Percentiles rank a stretch among this genome's conserved stretches.
These are phyloP conservation scores for Diadegma fenestrale DNA, from an alignment of 2,888 invertebrate species.

Conservation along the genomic window DNA sequence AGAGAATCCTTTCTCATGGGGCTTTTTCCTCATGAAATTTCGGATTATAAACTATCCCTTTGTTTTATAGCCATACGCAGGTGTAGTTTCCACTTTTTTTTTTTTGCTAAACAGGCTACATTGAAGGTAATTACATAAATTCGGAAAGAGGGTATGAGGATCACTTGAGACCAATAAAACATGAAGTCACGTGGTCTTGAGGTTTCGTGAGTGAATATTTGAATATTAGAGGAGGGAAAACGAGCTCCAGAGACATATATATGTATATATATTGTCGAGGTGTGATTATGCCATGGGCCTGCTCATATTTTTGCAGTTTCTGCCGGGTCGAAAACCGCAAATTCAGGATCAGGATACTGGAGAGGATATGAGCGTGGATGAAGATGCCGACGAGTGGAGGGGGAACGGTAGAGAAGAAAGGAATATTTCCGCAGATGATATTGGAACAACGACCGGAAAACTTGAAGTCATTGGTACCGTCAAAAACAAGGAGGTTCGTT, in stretches of 20 bases:
- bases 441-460: constrained; percentile 62
- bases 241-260: constrained; percentile 36
- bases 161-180: not conserved
- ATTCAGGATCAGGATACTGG: constrained; percentile 56
- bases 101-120: not conserved
- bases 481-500: constrained; percentile 72
- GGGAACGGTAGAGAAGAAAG: constrained; percentile 66
- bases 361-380: constrained; percentile 58
- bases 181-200: constrained; percentile 20
- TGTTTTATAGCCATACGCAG: not conserved
- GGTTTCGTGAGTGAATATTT: not conserved
- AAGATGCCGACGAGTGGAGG: constrained; percentile 68
- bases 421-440: constrained; percentile 25
- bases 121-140: constrained; percentile 9
- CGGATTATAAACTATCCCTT: not conserved
- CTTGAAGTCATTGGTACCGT: constrained; percentile 78
- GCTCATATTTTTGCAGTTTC: constrained; percentile 75
- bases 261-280: constrained; percentile 18
- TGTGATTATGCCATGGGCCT: constrained; percentile 14
- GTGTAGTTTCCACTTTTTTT: not conserved
- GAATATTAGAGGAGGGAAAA: constrained; percentile 12
- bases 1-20: not conserved
- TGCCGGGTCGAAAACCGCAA: constrained; percentile 77
- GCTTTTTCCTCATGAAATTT: not conserved
- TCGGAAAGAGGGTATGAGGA: not conserved